Base-by-base conservation (phyloP, 2,888 invertebrate species). In the Amphimallon solstitiale region DNA sequence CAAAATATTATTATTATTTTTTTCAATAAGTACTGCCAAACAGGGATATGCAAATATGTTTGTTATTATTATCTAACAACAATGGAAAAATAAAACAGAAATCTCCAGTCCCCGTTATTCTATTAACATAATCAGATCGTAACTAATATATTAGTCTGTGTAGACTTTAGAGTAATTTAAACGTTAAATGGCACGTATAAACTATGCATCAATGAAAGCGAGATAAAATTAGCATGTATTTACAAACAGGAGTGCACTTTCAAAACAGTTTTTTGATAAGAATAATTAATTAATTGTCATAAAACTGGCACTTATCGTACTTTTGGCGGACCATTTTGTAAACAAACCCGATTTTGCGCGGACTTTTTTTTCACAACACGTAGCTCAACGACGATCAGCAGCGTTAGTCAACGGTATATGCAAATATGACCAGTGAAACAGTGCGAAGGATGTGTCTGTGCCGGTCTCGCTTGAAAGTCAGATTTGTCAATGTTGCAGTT, bases 201-300 rank as follows among this genome's bases (percentile, higher is more conserved):
- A 7, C 29, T 29, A 29, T 9, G 6, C 29, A 29, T 29, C 2
- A 29, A 29, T 29, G 2, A 3, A 29, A 29, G 9, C 9, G 5
- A 54, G 37, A 54, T 54, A 54, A 54, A 38, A 37, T 38, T 10
- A 38, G 38, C 54, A 38, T 21, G 38, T 54, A 38, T 38, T 54
- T 54, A 54, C 54, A 54, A 54, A 54, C 21, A 37, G 38, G 19
- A 54, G 19, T 21, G 38, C 38, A 38, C 38, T 54, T 54, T 54
- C 38, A 5, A 10, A 14, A 35, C n/a, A 6, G 37, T 6, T 54
- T 54, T 3, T 12, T 38, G 54, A 54, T 54, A 54, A 54, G 54
- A 19, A 12, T 54, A 54, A 54, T 54, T 54, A 54, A 54, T 54
- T 54, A 38, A 54, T 54, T 54, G 29, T 29, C 29, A 29, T 29